Evolutionary conservation across 2,888 invertebrate genomes (phyloP).

Genomic region (Pterobdella sp.): DNA sequence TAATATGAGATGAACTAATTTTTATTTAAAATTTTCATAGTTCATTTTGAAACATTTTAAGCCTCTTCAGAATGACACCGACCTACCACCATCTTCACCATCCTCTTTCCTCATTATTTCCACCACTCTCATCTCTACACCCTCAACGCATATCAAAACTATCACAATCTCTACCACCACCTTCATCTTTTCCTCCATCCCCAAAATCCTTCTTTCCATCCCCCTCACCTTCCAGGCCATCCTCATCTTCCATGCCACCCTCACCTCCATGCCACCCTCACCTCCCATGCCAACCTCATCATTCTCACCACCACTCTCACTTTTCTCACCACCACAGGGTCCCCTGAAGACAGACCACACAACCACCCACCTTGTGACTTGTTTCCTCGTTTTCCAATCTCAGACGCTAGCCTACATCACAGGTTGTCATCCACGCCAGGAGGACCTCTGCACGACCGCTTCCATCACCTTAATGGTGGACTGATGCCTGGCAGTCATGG

Average conservation of each 20-base stretch:
- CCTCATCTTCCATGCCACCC: background rate
- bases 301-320: background rate
- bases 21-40: too few relatives aligned
- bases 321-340: background rate
- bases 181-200: too few relatives aligned
- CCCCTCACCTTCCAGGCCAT: background rate
- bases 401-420: slow-evolving; percentile 24
- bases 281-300: background rate
- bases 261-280: background rate
- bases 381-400: slow-evolving; percentile 25
- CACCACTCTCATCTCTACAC: too few relatives aligned
- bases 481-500: slow-evolving; percentile 12
- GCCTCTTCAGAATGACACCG: too few relatives aligned
- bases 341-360: slow-evolving; percentile 7
- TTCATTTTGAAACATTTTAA: too few relatives aligned
- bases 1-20: too few relatives aligned
- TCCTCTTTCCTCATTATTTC: too few relatives aligned
- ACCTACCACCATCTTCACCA: too few relatives aligned
- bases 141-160: too few relatives aligned
- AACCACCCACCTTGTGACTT: slow-evolving; percentile 22
- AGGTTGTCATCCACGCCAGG: slow-evolving; percentile 18
- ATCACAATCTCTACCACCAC: too few relatives aligned
- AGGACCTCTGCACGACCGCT: slow-evolving; percentile 14
- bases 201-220: background rate
- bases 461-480: slow-evolving; percentile 21